Evolutionary conservation across 2,113 vertebrate genomes (phyloP).

Genomic region (Scomber colias): DNA sequence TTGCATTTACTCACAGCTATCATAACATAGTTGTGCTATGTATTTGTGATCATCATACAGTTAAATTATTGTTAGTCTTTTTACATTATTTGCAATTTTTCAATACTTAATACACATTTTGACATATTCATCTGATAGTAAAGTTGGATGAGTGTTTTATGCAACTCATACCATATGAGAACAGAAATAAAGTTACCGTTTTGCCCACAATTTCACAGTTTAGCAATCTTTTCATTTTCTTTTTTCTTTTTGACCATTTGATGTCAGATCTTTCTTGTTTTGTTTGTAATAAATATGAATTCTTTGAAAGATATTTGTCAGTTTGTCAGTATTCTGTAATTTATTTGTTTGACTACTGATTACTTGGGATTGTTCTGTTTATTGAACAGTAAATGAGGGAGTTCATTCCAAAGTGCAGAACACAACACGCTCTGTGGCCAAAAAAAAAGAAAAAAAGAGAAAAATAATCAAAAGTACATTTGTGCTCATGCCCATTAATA

Average conservation of each 20-base stretch:
- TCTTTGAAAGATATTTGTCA: constrained; percentile 50
- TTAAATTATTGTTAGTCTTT: constrained; percentile 43
- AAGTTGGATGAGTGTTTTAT: neutral
- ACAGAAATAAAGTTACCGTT: neutral
- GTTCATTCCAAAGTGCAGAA: constrained; percentile 44
- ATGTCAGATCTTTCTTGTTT: constrained; percentile 24
- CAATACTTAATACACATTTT: neutral
- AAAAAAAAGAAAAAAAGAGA: neutral
- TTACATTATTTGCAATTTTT: constrained; percentile 7
- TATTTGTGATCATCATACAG: constrained; percentile 15
- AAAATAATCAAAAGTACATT: neutral
- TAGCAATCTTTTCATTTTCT: neutral
- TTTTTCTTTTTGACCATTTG: neutral
- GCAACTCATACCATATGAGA: neutral
- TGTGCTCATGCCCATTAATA: neutral
- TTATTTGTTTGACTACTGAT: constrained; percentile 88
- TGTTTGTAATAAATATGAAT: constrained; percentile 36
- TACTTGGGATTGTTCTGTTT: constrained; percentile 76
- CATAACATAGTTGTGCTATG: neutral
- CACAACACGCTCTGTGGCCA: neutral
- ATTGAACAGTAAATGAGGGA: constrained; percentile 30
- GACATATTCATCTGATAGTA: constrained; percentile 4
- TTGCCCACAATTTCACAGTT: constrained; percentile 14
- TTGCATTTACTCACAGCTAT: constrained; percentile 35
- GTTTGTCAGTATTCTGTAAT: constrained; percentile 81